These are phyloP conservation scores for Avahi laniger DNA, from an alignment of 2,797 vertebrate genomes.

Conservation along the genomic window DNA sequence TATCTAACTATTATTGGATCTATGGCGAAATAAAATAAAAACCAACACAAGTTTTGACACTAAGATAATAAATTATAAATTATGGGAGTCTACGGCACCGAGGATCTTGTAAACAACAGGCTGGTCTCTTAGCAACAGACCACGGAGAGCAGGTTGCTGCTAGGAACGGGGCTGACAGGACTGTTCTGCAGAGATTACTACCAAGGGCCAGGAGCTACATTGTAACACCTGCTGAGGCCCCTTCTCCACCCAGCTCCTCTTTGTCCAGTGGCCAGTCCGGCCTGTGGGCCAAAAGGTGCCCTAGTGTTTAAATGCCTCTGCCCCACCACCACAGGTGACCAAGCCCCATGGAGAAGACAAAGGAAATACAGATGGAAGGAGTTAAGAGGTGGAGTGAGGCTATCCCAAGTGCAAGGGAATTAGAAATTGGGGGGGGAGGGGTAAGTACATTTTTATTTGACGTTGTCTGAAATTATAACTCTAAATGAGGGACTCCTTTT, in stretches of 20 bases:
- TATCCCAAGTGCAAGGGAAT: conserved; percentile 29
- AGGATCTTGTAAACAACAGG: conserved; percentile 90
- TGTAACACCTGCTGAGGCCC: conserved; percentile 89
- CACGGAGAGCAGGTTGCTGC: conserved; percentile 87
- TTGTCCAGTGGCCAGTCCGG: conserved; percentile 87
- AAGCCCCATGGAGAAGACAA: conserved; percentile 74
- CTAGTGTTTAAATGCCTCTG: conserved; percentile 78
- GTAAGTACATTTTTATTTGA: conserved; percentile 19
- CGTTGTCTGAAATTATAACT: conserved; percentile 12
- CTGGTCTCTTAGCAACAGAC: conserved; percentile 90
- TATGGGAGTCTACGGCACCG: conserved; percentile 86
- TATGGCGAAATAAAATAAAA: conserved; percentile 81
- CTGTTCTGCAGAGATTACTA: conserved; percentile 88
- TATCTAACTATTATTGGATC: conserved; percentile 80
- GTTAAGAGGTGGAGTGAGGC: conserved; percentile 62
- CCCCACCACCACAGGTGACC: conserved; percentile 75
- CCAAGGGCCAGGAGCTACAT: conserved; percentile 87
- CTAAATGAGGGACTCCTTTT: conserved; percentile 5
- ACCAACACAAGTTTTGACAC: conserved; percentile 83
- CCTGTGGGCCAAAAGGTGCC: conserved; percentile 86
- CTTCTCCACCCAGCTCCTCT: conserved; percentile 85
- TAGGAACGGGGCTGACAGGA: conserved; percentile 86
- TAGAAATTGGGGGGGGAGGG: not conserved
- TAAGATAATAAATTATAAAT: conserved; percentile 89
- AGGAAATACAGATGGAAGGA: conserved; percentile 75